A percentile compares a stretch with the other conserved stretches of the same genome.
Conservation (phyloP, 2,113 vertebrate species). For the Raja brachyura region DNA sequence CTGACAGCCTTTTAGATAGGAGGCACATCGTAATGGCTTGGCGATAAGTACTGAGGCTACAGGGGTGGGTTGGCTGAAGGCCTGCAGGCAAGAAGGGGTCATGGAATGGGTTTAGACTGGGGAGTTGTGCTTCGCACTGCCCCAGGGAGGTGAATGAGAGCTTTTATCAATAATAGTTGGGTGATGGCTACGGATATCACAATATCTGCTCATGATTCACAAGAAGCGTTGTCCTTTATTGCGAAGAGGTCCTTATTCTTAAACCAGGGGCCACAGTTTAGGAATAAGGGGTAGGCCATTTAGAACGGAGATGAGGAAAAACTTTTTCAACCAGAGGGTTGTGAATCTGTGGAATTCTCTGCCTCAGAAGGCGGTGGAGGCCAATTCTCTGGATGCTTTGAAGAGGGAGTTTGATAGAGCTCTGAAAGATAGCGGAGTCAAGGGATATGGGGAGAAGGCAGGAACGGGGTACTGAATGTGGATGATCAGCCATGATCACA, state of each 20-base stretch:
- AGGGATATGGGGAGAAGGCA: too few relatives aligned
- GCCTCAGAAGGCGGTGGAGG: too few relatives aligned
- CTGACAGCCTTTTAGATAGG: not conserved
- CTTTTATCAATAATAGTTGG: not conserved
- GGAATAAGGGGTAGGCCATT: not conserved
- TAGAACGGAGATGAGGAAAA: not conserved
- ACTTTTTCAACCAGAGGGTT: too few relatives aligned
- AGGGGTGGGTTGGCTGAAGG: not conserved
- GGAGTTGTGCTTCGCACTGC: too few relatives aligned
- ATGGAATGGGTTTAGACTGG: not conserved
- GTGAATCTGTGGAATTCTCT: too few relatives aligned
- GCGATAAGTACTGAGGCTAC: not conserved
- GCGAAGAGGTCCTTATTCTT: not conserved
- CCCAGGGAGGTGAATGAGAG: not conserved
- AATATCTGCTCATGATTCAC: not conserved
- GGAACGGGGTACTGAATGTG: too few relatives aligned
- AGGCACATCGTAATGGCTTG: not conserved
- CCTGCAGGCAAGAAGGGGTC: not conserved
- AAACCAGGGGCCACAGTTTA: not conserved
- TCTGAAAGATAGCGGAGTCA: too few relatives aligned
- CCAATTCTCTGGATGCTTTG: too few relatives aligned
- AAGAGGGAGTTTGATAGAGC: too few relatives aligned
- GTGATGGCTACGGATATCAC: too few relatives aligned
- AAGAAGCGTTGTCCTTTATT: not conserved
- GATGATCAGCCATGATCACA: too few relatives aligned